phyloP scores from a whole-genome alignment of 2,113 vertebrate genomes.

The Sapayoa aenigma region DNA sequence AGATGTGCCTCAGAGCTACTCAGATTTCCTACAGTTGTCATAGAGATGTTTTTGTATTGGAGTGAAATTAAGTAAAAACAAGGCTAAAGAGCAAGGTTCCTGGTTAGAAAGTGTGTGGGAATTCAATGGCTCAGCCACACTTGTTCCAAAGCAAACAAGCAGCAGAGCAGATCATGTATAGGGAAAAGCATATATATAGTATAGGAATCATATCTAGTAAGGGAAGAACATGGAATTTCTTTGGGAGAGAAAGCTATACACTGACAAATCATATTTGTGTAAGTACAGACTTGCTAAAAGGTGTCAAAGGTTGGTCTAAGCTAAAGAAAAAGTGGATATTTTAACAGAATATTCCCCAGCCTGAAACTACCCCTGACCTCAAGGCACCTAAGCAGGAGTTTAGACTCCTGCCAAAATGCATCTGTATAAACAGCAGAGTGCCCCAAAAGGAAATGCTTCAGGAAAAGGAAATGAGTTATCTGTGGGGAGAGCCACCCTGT shows the following conservation, averaged over 20 bases:
- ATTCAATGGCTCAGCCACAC: not conserved
- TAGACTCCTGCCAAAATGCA: not conserved
- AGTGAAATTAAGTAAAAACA: not conserved
- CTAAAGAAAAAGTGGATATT: not conserved
- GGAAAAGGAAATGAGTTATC: not conserved
- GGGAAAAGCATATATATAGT: rapidly evolving
- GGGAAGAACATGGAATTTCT: not conserved
- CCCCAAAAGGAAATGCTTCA: not conserved
- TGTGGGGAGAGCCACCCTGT: not conserved
- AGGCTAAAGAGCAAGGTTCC: not conserved
- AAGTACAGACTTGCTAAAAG: not conserved
- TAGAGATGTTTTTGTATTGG: not conserved
- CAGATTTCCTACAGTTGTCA: not conserved
- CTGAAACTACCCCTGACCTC: not conserved
- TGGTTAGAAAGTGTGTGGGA: not conserved
- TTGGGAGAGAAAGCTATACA: not conserved
- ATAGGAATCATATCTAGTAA: not conserved
- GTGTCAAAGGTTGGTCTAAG: not conserved
- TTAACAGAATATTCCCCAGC: not conserved
- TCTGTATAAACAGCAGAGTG: not conserved
- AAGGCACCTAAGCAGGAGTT: not conserved
- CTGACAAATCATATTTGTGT: not conserved
- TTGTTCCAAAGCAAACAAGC: not conserved
- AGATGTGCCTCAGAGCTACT: not conserved
- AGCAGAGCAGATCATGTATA: not conserved